Evolutionary conservation across 1,140 invertebrate genomes (phyloP), one percentile per base, ranked within the genome.

Genomic region (Oscheius sp.): DNA sequence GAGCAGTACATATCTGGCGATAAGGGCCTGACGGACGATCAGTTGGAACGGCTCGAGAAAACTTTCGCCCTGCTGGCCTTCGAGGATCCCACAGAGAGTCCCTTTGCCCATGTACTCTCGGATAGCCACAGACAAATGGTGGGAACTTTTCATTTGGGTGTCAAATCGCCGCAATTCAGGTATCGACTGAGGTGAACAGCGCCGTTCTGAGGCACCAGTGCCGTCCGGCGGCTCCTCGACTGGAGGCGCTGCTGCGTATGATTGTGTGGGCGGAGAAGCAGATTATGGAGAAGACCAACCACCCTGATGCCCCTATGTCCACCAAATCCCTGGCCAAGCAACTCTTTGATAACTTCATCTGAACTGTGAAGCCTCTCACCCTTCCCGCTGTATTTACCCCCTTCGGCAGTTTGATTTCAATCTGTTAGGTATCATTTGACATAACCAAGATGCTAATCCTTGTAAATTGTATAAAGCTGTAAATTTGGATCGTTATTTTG

Each of bases 51-150:
- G 78, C 79, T 89, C 32, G 88, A 89, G 79, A 80, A 94, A 73
- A 97, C 95, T 0, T 85, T 98, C 32, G 94, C 95, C 0, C 86
- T 98, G 18, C 86, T 98, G 10, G 95, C 95, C 10, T 98, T 97
- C 86, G 94, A 97, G 71, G 92, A 97, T 80, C 95, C 95, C 0
- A 90, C 91, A 77, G 90, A 90, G 63, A 95, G 93, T 74, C 95
- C 95, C 0, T 97, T 96, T 87, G 91, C 92, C 42, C 94, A 97
- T 85, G 87, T 97, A n/a, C 86, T 98, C 13, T 90, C 93, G 79
- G 90, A 91, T 3, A 91, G 92, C 29, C 93, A 95, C 82, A 88
- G 93, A 79, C 93, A 97, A 86, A 96, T 96, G 89, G 92, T 93
- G 85, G 83, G 46, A 42, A 23, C 18, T 4, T 38, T 74, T 20